Base-by-base conservation (phyloP, 2,888 invertebrate genomes). In the Macrophya annulata region DNA sequence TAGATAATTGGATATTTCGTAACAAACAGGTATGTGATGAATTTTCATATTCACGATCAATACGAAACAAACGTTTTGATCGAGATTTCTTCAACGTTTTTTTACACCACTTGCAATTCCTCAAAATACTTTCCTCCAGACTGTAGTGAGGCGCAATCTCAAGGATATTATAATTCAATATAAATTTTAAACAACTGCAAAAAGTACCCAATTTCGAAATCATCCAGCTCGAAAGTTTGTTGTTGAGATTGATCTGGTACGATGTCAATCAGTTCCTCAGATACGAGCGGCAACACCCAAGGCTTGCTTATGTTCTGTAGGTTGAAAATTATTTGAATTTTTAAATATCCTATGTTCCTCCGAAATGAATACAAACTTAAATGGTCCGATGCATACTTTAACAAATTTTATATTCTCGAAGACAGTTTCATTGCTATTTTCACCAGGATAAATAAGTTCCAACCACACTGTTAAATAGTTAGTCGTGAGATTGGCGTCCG, bases 221-320 rank as follows among this genome's bases (percentile, higher is more conserved):
- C 85, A 9, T 86, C 86, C n/a, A 95, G 88, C 4, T 89, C 87
- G 89, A 95, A 93, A 90, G 94, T 93, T 87, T 89, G 95, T 87
- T 91, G 95, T 84, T 88, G 93, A 59, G 91, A 94, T 89, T 91
- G 95, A 92, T 94, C 94, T 17, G 94, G 95, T 6, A 95, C 95
- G 86, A 95, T 94, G 84, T 96, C 96, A n/a, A 96, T 94, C 9
- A 95, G 90, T 17, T 95, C 94, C 25, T 95, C 94, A 0, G 95
- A 93, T 4, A 96, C 94, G 0, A 97, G 91, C 0, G 96, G 94
- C 48, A 97, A 92, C 0, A 92, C 92, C 96, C 96, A 97, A 0
- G 93, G 90, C 6, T 95, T 92, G 4, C 96, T 94, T 72, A 94
- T 90, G 87, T 94, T 95, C 95, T 95, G 88, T 62, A 93, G 92